Evolutionary conservation across 2,888 invertebrate species (phyloP).

Genomic region (Hedychridium roseum): DNA sequence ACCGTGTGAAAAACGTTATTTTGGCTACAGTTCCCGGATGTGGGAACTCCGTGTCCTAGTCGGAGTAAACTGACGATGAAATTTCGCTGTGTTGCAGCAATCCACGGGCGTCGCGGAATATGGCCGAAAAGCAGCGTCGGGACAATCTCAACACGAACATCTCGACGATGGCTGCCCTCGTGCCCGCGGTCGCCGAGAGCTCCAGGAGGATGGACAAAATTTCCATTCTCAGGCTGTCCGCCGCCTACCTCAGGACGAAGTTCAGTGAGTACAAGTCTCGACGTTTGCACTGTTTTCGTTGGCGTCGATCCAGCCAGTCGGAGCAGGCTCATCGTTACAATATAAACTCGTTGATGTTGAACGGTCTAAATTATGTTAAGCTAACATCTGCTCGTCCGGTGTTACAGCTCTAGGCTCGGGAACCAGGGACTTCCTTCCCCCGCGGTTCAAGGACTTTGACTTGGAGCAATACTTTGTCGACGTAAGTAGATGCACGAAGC

Average conservation of each 20-base stretch:
- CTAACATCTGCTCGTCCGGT: conserved; percentile 63
- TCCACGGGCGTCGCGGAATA: conserved; percentile 83
- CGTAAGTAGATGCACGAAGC: conserved; percentile 59
- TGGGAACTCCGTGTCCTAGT: too few species aligned
- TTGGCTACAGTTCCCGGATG: too few species aligned
- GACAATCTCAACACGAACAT: conserved; percentile 90
- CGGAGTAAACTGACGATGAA: too few species aligned
- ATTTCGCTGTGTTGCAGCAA: conserved; percentile 72
- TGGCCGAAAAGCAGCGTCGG: conserved; percentile 89
- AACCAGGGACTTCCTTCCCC: conserved; percentile 44
- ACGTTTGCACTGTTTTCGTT: too few species aligned
- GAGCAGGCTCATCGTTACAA: too few species aligned
- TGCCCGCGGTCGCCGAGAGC: conserved; percentile 85
- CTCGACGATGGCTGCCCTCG: conserved; percentile 79
- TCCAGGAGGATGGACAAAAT: conserved; percentile 90
- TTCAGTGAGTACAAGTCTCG: conserved; percentile 67
- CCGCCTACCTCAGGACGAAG: conserved; percentile 83
- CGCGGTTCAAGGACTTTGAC: conserved; percentile 51
- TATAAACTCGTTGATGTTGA: too few species aligned
- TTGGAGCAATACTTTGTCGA: conserved; percentile 60
- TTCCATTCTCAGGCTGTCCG: conserved; percentile 85
- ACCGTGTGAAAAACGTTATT: too few species aligned
- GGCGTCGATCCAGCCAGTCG: neutral
- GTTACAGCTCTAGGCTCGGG: conserved; percentile 54
- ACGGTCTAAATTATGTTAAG: conserved; percentile 16